Evolutionary conservation across 2,888 invertebrate genomes (phyloP), one percentile per base, ranked within the genome.

Genomic region (Diloba caeruleocephala): DNA sequence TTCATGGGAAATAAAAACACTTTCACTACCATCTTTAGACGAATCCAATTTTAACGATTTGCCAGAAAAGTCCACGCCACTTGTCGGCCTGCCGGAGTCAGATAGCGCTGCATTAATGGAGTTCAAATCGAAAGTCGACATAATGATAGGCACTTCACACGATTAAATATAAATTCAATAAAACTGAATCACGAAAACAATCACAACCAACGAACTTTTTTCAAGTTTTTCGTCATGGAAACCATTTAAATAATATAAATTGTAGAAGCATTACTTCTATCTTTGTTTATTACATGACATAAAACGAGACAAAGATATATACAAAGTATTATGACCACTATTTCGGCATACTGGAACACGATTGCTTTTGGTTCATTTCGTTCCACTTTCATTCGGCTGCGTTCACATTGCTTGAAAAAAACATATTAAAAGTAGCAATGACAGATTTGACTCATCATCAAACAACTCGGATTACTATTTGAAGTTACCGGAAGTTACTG

Each of bases 41-140:
- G 95, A 95, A 82, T 98, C 94, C 74, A 98, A 94, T 89, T 97
- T 97, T 41, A 97, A 85, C 0, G 96, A 96, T 88, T 95, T 95
- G 46, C 97, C 97, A 56, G 96, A 96, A 85, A 98, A 98, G 78
- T 96, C 96, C 10, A 98, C 95, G 38, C 97, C 97, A 71, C 80
- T 92, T 13, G 81, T 80, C 7, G 87, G 82, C 46, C 89, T 87
- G 45, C 81, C 88, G 1, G 94, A 84, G 44, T 86, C 89, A 71
- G 86, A 84, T 28, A 95, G 78, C 13, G 93, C 94, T 37, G 85
- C 78, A 44, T 84, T 89, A 34, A 96, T 88, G n/a, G 94, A 92
- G 51, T 94, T 94, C 33, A 96, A 86, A 84, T 95, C 93, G 62
- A 95, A 94, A 34, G 89, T 72, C 64, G 90, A 74, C 94, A 94